Conservation (phyloP, 2,888 invertebrate species). For the Caenorhabditis doughertyi region DNA sequence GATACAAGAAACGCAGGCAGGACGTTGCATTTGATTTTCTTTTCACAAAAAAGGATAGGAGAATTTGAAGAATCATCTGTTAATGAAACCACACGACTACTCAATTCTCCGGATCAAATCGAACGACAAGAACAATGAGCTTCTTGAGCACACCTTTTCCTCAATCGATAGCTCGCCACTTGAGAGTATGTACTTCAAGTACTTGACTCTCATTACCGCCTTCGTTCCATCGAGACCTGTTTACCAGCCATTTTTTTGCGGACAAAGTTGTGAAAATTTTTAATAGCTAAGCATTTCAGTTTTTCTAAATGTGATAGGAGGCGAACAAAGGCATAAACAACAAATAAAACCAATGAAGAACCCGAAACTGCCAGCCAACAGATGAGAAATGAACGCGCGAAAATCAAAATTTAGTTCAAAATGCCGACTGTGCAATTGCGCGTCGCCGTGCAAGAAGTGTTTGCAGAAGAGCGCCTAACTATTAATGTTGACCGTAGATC, state of each 20-base stretch:
- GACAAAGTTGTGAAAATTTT: slow-evolving; percentile 1
- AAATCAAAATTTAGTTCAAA: slow-evolving; percentile 37
- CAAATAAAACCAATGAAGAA: slow-evolving; percentile 3
- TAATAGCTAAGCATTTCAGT: not conserved
- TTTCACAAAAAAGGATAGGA: not conserved
- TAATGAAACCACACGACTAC: not conserved
- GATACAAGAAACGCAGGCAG: not conserved
- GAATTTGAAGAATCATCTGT: not conserved
- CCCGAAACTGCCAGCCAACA: not conserved
- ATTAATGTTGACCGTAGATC: not conserved
- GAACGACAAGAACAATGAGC: slow-evolving; percentile 40
- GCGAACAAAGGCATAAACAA: not conserved
- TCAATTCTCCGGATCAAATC: slow-evolving; percentile 16
- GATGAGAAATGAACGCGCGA: slow-evolving; percentile 17
- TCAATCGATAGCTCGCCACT: slow-evolving; percentile 53
- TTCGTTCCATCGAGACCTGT: slow-evolving; percentile 45
- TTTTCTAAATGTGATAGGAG: not conserved
- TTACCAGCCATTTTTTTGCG: slow-evolving; percentile 11
- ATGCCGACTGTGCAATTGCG: slow-evolving; percentile 19
- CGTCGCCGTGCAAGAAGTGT: slow-evolving; percentile 32
- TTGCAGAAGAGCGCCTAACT: not conserved
- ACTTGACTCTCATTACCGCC: slow-evolving; percentile 59
- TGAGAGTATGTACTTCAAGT: slow-evolving; percentile 62
- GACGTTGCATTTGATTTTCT: not conserved
- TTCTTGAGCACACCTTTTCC: slow-evolving; percentile 40